A percentile compares a stretch with the other conserved stretches of the same genome.
phyloP scores from a whole-genome alignment of 2,113 vertebrate species.

The Carassius gibelio region DNA sequence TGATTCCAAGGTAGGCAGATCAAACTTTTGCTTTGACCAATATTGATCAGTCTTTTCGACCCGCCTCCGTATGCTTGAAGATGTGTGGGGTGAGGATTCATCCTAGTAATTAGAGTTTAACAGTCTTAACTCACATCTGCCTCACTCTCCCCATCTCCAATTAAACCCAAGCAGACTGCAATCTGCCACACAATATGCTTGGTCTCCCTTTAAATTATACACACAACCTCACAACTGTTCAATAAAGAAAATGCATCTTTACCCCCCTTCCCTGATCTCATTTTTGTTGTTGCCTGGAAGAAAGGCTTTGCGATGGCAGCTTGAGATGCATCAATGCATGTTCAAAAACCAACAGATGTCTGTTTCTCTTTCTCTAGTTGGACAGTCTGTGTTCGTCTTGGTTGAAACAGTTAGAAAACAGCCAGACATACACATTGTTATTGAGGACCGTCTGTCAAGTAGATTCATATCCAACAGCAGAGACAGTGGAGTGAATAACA shows the following conservation, averaged over 20 bases:
- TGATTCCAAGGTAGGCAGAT: not conserved
- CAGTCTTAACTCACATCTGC: slow-evolving; percentile 47
- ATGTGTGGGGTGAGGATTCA: slow-evolving; percentile 20
- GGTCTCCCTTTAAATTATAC: slow-evolving; percentile 73
- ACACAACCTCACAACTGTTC: slow-evolving; percentile 68
- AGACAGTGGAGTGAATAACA: not conserved
- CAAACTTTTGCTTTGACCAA: too few relatives aligned
- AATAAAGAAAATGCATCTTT: slow-evolving; percentile 23
- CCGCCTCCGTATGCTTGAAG: not conserved
- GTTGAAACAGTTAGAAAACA: slow-evolving; percentile 46
- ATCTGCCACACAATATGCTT: slow-evolving; percentile 77
- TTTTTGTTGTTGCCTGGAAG: slow-evolving; percentile 34
- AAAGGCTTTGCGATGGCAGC: slow-evolving; percentile 32
- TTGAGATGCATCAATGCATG: slow-evolving; percentile 38
- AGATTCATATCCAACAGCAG: slow-evolving; percentile 34
- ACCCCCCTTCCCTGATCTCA: slow-evolving; percentile 48
- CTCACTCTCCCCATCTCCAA: slow-evolving; percentile 66
- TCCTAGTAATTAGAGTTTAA: slow-evolving; percentile 49
- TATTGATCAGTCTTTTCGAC: not conserved
- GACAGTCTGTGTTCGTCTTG: slow-evolving; percentile 44
- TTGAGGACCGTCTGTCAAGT: slow-evolving; percentile 43
- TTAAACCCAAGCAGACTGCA: slow-evolving; percentile 73
- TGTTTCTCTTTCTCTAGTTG: slow-evolving; percentile 39
- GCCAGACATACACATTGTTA: slow-evolving; percentile 51
- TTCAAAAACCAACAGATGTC: slow-evolving; percentile 53